Base-by-base conservation (phyloP, 2,888 invertebrate species). In the Tuberolachnus salignus region DNA sequence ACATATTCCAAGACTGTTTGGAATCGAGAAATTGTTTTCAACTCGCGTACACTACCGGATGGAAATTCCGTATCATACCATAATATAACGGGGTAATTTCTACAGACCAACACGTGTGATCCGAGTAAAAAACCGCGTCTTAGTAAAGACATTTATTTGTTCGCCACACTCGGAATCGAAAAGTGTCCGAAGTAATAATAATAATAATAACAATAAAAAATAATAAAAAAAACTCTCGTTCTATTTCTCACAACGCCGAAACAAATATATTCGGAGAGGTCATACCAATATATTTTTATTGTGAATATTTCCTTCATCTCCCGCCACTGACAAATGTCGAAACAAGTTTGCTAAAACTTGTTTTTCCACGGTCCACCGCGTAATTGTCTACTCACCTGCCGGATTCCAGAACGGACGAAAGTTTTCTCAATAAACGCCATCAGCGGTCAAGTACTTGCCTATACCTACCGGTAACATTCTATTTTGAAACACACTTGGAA, bases 401-500 rank as follows among this genome's bases (percentile, higher is more conserved):
- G 11, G 16, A 6, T 10, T 6, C 57, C 46, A 23, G n/a, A 23
- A 57, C 6, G 11, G 57, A 57, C 26, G 19, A 71, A 71, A 57
- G 23, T 57, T 71, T 57, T 71, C n/a, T 57, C 44, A 57, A 57
- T 70, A 55, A 70, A 70, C 44, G 10, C n/a, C 23, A 44, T 55
- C 49, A 49, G 23, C 70, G n/a, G 6, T 70, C 55, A 19, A 23
- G 42, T 11, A 23, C 16, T 44, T 10, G 6, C 34, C 34, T 34
- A 34, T 34, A 34, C 34, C 34, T 34, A 34, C n/a, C n/a, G 3
- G 34, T 34, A 34, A 34, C 6, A 34, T 34, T 34, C 34, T 34
- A 34, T 34, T 34, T 34, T 34, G 34, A 16, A 16, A 14, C 21
- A 14, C 21, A 26, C 19, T 57, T 46, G 23, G 46, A 71, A 44